Evolutionary conservation across 2,797 vertebrate genomes (phyloP), one percentile per base, ranked within the genome.

Genomic region (Gobio occitaniae): DNA sequence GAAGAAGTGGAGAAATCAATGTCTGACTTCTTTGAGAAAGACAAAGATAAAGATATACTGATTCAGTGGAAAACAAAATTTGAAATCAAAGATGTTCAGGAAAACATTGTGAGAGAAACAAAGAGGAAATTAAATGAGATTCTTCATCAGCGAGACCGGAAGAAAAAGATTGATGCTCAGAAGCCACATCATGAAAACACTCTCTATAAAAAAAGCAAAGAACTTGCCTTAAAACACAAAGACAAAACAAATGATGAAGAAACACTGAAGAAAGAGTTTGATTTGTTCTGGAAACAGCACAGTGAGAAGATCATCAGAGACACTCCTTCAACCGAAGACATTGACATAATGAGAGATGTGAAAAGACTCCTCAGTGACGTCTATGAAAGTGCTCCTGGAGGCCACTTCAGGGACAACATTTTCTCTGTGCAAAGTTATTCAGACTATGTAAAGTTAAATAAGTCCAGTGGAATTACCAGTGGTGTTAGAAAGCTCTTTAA

Each of bases 261-360:
- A 44, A 44, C 89, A 1, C 61, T 92, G 38, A 66, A 29, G 10
- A 32, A 9, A 41, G 66, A 88, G 21, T 88, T 90, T 85, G 47
- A 86, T 52, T 59, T 1, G 10, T 17, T 86, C 63, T 90, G 87
- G 89, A 6, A 69, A 19, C 2, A 6, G 25, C 25, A 25, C 2
- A 12, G 3, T 69, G 66, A 41, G 38, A 69, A 69, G 36, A 41
- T 69, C 4, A 41, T 56, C 1, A 38, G 5, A 25, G 71, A 78
- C 13, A 72, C 17, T n/a, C 69, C 63, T 48, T 0, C 54, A 25
- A 48, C 69, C 11, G 74, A 52, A n/a, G 71, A 86, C 3, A 78
- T 71, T 32, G 17, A 86, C 19, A 44, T 88, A 12, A 4, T 32
- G 6, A 38, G 36, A 47, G 85, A 88, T 65, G 75, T 86, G 17